phyloP scores from a whole-genome alignment of 2,888 invertebrate species.

The Eupeodes luniger region DNA sequence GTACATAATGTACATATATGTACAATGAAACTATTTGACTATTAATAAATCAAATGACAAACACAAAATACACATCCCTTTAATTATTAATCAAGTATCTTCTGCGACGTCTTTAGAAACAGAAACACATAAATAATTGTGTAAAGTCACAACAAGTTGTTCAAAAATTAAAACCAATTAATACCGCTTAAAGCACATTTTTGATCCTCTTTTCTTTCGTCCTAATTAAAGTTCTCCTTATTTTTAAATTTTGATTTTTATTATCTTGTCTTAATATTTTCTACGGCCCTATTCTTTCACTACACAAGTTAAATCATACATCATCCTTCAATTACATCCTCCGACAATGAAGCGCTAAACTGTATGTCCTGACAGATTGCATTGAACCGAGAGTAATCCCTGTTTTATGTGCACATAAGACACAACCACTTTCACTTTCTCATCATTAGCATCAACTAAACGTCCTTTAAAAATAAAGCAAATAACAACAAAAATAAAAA shows the following conservation, averaged over 20 bases:
- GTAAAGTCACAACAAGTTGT: no score
- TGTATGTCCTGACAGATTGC: conserved; percentile 73
- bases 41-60: not conserved
- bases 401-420: conserved; percentile 11
- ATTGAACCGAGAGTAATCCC: conserved; percentile 55
- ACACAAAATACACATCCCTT: not conserved
- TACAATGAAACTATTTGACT: not conserved
- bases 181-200: no score
- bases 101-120: not conserved
- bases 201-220: no score
- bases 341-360: conserved; percentile 55
- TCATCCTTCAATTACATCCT: conserved; percentile 57
- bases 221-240: not conserved
- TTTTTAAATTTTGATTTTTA: not conserved
- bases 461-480: not conserved
- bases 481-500: not conserved
- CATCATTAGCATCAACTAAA: conserved; percentile 59
- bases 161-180: no score
- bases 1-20: no score
- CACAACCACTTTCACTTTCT: conserved; percentile 63
- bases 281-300: not conserved
- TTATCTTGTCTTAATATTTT: conserved; percentile 1
- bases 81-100: conserved; percentile 1
- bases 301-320: conserved; percentile 39
- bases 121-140: no score